Evolutionary conservation across 1,140 invertebrate species (phyloP).

Genomic region (Cotesia glomerata): DNA sequence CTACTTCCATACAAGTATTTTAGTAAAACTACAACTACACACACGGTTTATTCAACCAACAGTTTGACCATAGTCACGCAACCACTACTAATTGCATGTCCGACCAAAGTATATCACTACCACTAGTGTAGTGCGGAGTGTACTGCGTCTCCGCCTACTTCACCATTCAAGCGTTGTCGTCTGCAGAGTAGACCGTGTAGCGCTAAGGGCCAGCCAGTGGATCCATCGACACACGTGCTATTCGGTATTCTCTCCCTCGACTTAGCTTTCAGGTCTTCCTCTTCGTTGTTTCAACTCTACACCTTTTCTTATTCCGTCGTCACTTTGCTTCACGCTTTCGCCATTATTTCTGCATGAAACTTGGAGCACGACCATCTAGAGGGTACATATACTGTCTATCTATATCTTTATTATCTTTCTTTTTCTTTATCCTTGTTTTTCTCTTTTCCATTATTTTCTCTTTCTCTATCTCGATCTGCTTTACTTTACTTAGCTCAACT

Average conservation of each 20-base stretch:
- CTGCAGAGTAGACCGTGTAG: too few relatives aligned
- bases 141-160: conserved; percentile 10
- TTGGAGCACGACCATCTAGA: conserved; percentile 16
- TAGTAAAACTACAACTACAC: not conserved
- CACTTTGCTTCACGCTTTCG: conserved; percentile 27
- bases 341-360: conserved; percentile 24
- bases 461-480: not conserved
- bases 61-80: conserved; percentile 49
- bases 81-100: conserved; percentile 57
- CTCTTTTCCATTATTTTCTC: not conserved
- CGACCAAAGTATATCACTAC: conserved; percentile 56
- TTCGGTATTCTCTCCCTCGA: conserved; percentile 32
- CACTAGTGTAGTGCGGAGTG: conserved; percentile 33
- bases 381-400: not conserved
- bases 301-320: conserved; percentile 22
- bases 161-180: not conserved
- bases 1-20: too few relatives aligned
- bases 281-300: conserved; percentile 14
- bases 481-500: not conserved
- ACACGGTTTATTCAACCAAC: conserved; percentile 13
- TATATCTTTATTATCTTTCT: not conserved
- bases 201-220: not conserved
- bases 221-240: conserved; percentile 21
- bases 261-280: conserved; percentile 7
- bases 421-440: not conserved